A percentile compares a stretch with the other conserved stretches of the same genome.
These are phyloP conservation scores for Aptenodytes patagonicus DNA, from an alignment of 2,113 vertebrate species.

Conservation along the genomic window DNA sequence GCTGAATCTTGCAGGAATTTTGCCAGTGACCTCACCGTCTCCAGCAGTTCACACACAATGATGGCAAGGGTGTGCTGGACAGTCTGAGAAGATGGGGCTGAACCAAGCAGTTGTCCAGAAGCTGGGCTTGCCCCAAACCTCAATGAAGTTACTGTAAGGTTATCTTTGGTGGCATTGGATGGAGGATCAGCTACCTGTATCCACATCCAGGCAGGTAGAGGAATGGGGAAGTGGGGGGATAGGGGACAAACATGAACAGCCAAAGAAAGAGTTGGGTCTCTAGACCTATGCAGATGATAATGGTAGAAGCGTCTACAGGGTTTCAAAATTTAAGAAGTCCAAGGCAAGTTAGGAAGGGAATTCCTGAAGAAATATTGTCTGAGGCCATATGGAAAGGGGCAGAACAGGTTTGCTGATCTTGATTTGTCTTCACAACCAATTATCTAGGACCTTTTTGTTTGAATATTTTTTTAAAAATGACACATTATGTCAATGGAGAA, in stretches of 20 bases:
- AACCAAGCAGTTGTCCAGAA: neutral
- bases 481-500: neutral
- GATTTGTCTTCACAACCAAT: neutral
- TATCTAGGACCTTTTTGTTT: neutral
- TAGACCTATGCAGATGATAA: neutral
- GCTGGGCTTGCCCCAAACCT: accelerated
- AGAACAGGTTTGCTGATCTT: neutral
- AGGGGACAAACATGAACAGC: neutral
- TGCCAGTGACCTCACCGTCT: accelerated
- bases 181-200: neutral
- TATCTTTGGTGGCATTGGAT: neutral
- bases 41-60: neutral
- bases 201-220: neutral
- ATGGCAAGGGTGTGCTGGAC: neutral
- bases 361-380: neutral
- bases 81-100: neutral
- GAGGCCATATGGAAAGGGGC: neutral
- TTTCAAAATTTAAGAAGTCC: neutral
- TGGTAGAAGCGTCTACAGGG: neutral
- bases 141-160: neutral
- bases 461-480: neutral
- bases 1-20: neutral
- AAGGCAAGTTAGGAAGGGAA: neutral
- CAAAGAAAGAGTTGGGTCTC: accelerated
- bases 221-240: accelerated